Evolutionary conservation across 2,113 vertebrate genomes (phyloP).

Genomic region (Chamaea fasciata): DNA sequence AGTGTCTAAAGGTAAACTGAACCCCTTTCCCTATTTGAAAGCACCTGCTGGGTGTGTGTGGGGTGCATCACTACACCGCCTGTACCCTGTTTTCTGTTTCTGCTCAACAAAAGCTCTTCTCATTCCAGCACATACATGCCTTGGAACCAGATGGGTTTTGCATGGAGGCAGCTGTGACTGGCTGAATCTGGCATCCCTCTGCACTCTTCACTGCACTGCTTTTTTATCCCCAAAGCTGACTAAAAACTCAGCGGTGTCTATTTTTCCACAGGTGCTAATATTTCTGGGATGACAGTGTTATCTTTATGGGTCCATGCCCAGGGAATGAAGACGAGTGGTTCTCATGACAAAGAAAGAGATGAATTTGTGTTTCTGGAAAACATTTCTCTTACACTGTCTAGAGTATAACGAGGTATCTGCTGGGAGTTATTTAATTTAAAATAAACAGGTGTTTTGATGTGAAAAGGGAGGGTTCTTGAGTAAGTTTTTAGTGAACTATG

Average conservation of each 20-base stretch:
- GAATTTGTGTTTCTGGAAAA: not conserved
- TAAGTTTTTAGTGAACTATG: not conserved
- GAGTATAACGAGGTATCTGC: not conserved
- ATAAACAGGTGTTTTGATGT: not conserved
- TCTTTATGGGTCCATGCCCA: not conserved
- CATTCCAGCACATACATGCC: not conserved
- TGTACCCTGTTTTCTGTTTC: fast-evolving
- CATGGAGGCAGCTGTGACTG: not conserved
- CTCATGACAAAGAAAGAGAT: not conserved
- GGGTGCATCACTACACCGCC: too few species aligned
- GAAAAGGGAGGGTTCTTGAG: not conserved
- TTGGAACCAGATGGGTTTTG: not conserved
- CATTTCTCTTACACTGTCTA: not conserved
- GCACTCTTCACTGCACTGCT: not conserved
- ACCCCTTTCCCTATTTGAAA: too few species aligned
- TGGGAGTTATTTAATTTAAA: not conserved
- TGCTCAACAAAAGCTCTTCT: not conserved
- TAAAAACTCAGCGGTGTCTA: not conserved
- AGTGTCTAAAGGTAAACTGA: too few species aligned
- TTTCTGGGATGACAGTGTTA: not conserved
- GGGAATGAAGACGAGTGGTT: not conserved
- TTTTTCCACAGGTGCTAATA: not conserved
- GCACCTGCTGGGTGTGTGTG: too few species aligned
- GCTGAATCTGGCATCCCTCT: not conserved
- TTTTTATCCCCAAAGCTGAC: not conserved